Base-by-base conservation (phyloP, 1,140 invertebrate species). In the Muscidifurax raptorellus region DNA sequence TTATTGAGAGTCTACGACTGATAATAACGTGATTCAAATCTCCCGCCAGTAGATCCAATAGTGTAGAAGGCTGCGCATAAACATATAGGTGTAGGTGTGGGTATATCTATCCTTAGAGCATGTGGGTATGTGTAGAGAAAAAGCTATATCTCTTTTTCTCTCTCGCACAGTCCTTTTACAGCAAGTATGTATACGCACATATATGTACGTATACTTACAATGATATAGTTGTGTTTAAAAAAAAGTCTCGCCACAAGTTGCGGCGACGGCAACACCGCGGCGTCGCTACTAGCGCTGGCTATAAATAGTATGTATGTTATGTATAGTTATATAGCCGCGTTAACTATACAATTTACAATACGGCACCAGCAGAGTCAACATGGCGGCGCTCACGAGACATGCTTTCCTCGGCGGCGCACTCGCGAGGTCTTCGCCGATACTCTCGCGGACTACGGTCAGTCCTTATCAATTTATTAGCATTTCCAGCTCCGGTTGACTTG, bases 351-450 rank as follows among this genome's bases (percentile, higher is more conserved):
- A n/a, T n/a, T 18, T 47, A 30, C 22, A 18, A 3, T 13, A 12
- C 44, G 22, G 44, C 66, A 12, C 18, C 27, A n/a, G 36, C 64
- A 71, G 69, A 78, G 36, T 77, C 75, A 94, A 93, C 88, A 95
- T 95, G 94, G 95, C 94, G 91, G 93, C 94, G 90, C 93, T 95
- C 93, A 94, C 94, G 90, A 94, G 92, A 92, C 94, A 94, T 94
- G 93, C 91, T 90, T 91, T 92, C 86, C 89, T 90, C 85, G 78
- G 85, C 75, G 87, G 74, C 79, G 76, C 82, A 32, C 86, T 87
- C 22, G 76, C 76, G 40, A 84, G 84, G 79, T 85, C 85, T 13
- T 66, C 88, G 32, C 25, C 81, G 72, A 64, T 87, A 9, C 84
- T 90, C 5, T 28, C 76, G 6, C 30, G 59, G 10, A 82, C 84